Percentiles rank a stretch among this genome's conserved stretches.
phyloP scores from a whole-genome alignment of 2,797 vertebrate genomes.

The Cirrhinus molitorella region DNA sequence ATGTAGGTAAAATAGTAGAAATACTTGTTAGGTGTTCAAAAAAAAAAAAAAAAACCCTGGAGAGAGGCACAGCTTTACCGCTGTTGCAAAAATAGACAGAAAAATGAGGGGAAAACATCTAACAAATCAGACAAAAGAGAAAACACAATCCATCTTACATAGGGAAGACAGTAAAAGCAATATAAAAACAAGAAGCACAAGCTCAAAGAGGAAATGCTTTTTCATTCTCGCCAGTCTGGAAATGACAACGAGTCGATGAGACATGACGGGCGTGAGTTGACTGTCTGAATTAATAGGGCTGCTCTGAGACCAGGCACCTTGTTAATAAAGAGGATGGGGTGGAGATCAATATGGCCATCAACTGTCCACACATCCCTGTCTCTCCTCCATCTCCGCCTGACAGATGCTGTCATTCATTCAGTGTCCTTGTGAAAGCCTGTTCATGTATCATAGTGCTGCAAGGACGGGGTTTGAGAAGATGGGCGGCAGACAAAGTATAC shows the following conservation, averaged over 20 bases:
- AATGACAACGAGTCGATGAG: conserved; percentile 60
- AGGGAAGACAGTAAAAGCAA: neutral
- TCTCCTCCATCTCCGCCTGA: conserved; percentile 18
- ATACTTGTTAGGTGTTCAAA: neutral
- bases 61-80: neutral
- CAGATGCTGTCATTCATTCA: neutral
- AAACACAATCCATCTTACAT: neutral
- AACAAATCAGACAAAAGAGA: conserved; percentile 6
- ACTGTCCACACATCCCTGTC: conserved; percentile 6
- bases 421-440: conserved; percentile 11
- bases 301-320: conserved; percentile 57
- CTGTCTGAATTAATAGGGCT: conserved; percentile 70
- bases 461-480: conserved; percentile 1
- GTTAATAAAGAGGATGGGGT: conserved; percentile 69
- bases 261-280: conserved; percentile 71
- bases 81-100: neutral
- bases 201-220: conserved; percentile 15
- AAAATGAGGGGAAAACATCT: neutral
- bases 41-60: neutral
- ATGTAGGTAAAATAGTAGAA: neutral
- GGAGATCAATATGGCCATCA: conserved; percentile 59
- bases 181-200: neutral
- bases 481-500: neutral
- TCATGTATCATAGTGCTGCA: neutral
- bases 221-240: conserved; percentile 55